These are phyloP conservation scores for Poeciliopsis turrubarensis DNA, from an alignment of 2,113 vertebrate species.

Conservation along the genomic window DNA sequence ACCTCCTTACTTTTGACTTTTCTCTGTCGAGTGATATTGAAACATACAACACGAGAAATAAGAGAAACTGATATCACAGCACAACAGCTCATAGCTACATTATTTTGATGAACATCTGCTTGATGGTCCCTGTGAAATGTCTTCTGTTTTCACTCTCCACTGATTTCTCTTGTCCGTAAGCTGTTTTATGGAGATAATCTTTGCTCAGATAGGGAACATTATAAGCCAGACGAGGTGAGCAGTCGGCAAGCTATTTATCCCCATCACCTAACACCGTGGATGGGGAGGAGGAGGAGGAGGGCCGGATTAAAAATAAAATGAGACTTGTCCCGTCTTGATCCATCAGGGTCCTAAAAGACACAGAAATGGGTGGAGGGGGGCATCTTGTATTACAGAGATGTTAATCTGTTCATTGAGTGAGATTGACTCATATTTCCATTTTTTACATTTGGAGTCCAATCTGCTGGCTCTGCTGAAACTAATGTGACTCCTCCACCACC, in stretches of 20 bases:
- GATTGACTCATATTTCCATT: conserved; percentile 63
- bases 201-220: conserved; percentile 16
- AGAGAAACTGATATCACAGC: not conserved
- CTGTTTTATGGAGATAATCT: conserved; percentile 63
- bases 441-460: conserved; percentile 66
- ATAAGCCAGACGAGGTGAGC: conserved; percentile 4
- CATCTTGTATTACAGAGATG: conserved; percentile 54
- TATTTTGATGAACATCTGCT: not conserved
- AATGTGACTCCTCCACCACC: conserved; percentile 51
- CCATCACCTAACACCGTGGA: conserved; percentile 40
- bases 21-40: not conserved
- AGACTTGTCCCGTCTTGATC: conserved; percentile 63
- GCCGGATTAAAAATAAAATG: conserved; percentile 73
- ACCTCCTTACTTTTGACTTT: conserved; percentile 33
- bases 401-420: conserved; percentile 45
- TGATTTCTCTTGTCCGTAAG: conserved; percentile 44
- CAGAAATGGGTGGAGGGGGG: conserved; percentile 1
- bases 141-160: conserved; percentile 1
- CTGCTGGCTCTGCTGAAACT: conserved; percentile 64
- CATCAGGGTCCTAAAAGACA: conserved; percentile 64
- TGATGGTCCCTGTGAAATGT: not conserved
- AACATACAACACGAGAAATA: not conserved
- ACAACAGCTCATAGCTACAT: not conserved
- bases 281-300: too few species aligned
- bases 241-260: conserved; percentile 62